Evolutionary conservation across 2,113 vertebrate species (phyloP).

Genomic region (Tachysurus vachellii): DNA sequence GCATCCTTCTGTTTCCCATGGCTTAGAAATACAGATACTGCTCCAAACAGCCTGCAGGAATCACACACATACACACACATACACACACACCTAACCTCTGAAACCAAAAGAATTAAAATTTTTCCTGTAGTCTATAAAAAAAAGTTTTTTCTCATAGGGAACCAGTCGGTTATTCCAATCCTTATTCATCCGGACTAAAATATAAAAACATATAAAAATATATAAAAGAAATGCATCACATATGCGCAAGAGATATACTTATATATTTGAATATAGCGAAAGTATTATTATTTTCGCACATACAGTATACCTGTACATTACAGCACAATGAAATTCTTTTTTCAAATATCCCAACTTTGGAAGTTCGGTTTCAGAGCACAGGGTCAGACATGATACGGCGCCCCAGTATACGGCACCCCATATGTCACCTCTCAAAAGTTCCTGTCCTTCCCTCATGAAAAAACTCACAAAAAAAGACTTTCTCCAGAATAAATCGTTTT

Average conservation of each 20-base stretch:
- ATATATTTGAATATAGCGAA: neutral
- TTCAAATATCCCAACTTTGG: too few relatives aligned
- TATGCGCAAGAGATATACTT: neutral
- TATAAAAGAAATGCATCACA: neutral
- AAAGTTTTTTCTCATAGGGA: neutral
- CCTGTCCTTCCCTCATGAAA: neutral
- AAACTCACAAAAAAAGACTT: neutral
- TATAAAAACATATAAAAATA: neutral
- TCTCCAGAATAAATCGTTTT: neutral
- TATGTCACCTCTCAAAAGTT: neutral
- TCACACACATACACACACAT: neutral
- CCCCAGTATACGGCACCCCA: too few relatives aligned
- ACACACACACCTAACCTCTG: neutral
- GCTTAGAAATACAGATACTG: slow-evolving; percentile 19
- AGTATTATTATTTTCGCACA: neutral
- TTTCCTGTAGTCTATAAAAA: too few relatives aligned
- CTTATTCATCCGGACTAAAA: neutral
- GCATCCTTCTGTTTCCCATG: slow-evolving; percentile 23
- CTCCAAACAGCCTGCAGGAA: slow-evolving; percentile 10
- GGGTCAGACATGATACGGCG: too few relatives aligned
- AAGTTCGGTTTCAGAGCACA: too few relatives aligned
- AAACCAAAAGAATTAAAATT: neutral
- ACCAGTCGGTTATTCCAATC: neutral
- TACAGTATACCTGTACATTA: too few relatives aligned
- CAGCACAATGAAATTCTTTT: neutral